Evolutionary conservation across 2,888 invertebrate genomes (phyloP), one percentile per base, ranked within the genome.

Genomic region (Vesta saturnalis): DNA sequence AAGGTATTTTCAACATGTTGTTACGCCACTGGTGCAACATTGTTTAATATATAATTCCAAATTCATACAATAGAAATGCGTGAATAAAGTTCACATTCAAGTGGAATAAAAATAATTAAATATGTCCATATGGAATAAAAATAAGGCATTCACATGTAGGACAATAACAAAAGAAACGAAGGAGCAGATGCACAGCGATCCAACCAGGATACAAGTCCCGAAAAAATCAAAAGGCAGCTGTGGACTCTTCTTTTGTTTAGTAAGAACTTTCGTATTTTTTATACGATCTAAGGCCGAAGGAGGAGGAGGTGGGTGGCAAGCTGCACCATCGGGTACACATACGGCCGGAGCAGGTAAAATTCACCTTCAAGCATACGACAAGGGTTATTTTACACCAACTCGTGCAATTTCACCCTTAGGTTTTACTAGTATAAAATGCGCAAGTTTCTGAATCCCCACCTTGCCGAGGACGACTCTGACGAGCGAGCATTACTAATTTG

Each of bases 241-340:
- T 63, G 52, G 52, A 39, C 61, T 58, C 61, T 56, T 65, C 63
- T 57, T 70, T 74, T 67, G 67, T 72, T 70, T 72, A 56, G 35
- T 15, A 19, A 64, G 64, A 60, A 67, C 60, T 60, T 52, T 68
- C 70, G 64, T 64, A 69, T 57, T 46, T 72, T 64, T 72, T 74
- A 68, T 71, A 64, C 64, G 62, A 39, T 39, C 39, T 6, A 39
- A 67, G 21, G 46, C 68, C 23, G 23, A 54, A 65, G 74, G 72
- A 64, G 74, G 73, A 73, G 74, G 79, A 77, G 79, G 79, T 77
- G 79, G 79, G 78, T 78, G 79, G 79, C 78, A 77, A 76, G 78
- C 76, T 78, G 79, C 75, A 77, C 52, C 21, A 47, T 47, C 47
- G 16, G 23, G 14, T 16, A 47, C 16, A 74, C 72, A 70, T 70